Conservation (phyloP, 1,140 invertebrate genomes). For the Apolygus lucorum region DNA sequence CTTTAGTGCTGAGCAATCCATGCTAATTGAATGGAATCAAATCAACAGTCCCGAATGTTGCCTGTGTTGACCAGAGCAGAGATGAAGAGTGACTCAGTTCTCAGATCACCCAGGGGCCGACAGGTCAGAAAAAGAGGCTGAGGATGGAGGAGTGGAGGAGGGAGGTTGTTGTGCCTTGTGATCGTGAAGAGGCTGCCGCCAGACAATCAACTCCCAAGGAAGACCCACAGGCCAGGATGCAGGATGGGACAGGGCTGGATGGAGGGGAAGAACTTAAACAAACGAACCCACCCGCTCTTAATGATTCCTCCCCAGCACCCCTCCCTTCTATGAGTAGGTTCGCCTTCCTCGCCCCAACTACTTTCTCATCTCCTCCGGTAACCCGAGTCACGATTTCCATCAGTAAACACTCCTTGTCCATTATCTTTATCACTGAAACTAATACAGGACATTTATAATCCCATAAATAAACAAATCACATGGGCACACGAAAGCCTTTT, state of each 20-base stretch:
- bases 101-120: no score
- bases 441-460: not conserved
- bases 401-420: not conserved
- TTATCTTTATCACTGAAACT: not conserved
- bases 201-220: not conserved
- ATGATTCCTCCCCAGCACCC: not conserved
- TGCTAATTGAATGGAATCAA: no score
- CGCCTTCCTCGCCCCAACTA: no score
- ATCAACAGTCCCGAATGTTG: no score
- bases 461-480: not conserved
- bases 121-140: no score
- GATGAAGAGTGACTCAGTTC: no score
- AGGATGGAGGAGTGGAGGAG: not conserved
- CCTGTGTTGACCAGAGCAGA: no score
- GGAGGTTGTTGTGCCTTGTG: not conserved
- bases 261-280: not conserved
- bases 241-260: not conserved
- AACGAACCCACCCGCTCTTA: not conserved
- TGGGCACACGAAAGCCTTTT: no score
- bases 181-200: not conserved
- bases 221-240: not conserved
- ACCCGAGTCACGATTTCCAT: not conserved
- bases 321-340: no score
- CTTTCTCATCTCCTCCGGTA: not conserved
- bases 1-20: no score